Evolutionary conservation across 2,113 vertebrate species (phyloP), one percentile per base, ranked within the genome.

Genomic region (Bos javanicus): DNA sequence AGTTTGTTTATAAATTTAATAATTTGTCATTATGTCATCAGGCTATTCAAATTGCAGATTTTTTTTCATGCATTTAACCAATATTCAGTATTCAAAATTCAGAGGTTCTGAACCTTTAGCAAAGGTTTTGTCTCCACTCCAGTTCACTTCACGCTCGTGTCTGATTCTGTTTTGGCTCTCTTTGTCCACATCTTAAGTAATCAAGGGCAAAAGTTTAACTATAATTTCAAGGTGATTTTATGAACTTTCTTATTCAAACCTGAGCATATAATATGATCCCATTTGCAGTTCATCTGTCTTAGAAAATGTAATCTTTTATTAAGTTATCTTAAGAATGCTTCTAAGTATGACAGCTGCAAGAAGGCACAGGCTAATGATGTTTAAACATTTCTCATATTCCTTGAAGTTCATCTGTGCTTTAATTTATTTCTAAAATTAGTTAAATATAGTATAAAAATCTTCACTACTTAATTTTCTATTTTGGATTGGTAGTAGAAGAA

Each of bases 311-410:
- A 89, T 82, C 50, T 86, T 85, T 95, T 91, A 86, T 95, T 91
- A 81, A 93, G 36, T 96, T 94, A 95, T 91, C 64, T 90, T 67
- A 97, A 96, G 96, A 97, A 97, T 97, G 96, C 86, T 98, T 97
- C 96, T 57, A 97, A 96, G 91, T 80, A 9, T 78, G 91, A 90
- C 95, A 93, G 97, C 95, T 98, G 87, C 96, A 91, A 92, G 83
- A 56, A 26, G 15, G 26, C 71, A 57, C n/a, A 85, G 48, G 59
- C 82, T 87, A 97, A 83, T n/a, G 30, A 90, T 89, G 48, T 87
- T 81, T 48, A 92, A 90, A 87, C 7, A 33, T 84, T 90, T 87
- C 23, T 95, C 62, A 23, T 60, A n/a, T 96, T 94, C 88, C 54
- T 57, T 60, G 15, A 85, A n/a, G 33, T 78, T 90, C 54, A 82